phyloP scores from a whole-genome alignment of 2,888 invertebrate genomes.

The Biston betularia region DNA sequence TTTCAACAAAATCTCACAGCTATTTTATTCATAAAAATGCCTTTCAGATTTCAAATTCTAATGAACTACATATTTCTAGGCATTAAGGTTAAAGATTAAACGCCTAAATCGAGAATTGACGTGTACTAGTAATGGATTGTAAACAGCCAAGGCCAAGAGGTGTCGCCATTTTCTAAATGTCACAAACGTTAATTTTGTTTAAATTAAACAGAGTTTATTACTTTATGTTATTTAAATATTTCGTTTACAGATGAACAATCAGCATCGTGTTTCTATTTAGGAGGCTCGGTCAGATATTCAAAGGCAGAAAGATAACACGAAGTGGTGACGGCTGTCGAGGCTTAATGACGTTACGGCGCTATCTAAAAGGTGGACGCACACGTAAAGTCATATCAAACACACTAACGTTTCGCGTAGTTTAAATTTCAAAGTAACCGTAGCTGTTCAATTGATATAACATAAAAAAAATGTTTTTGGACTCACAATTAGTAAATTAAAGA shows the following conservation, averaged over 20 bases:
- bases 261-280: slow-evolving; percentile 40
- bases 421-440: no score
- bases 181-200: neutral
- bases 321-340: slow-evolving; percentile 49
- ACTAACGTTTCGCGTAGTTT: no score
- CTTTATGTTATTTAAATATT: slow-evolving; percentile 37
- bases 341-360: slow-evolving; percentile 53
- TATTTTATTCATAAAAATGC: no score
- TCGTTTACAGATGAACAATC: slow-evolving; percentile 48
- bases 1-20: no score
- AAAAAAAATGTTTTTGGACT: no score
- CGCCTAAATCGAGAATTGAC: slow-evolving; percentile 32
- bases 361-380: slow-evolving; percentile 14
- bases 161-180: slow-evolving; percentile 33
- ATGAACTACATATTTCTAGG: neutral
- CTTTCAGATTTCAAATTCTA: neutral
- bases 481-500: no score
- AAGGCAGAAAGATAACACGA: slow-evolving; percentile 55
- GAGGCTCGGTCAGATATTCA: slow-evolving; percentile 52
- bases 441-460: no score
- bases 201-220: neutral
- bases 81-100: slow-evolving; percentile 12
- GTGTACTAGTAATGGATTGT: slow-evolving; percentile 23
- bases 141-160: slow-evolving; percentile 33
- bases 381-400: neutral